Evolutionary conservation across 1,140 invertebrate species (phyloP).

Genomic region (Diabrotica undecimpunctata): DNA sequence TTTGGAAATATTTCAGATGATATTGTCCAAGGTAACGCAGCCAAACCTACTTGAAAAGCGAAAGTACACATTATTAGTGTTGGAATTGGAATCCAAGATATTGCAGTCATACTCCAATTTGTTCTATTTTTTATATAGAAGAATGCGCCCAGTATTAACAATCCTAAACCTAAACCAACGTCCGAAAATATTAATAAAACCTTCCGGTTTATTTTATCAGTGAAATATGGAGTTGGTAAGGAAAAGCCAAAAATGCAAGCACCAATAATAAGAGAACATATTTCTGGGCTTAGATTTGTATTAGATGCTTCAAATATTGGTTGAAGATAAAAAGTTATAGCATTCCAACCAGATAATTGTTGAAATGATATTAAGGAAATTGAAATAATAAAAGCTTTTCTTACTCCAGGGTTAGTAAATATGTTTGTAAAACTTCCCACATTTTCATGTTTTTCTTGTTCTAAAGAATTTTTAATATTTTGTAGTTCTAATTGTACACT

Average conservation of each 20-base stretch:
- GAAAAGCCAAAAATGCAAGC: slow-evolving; percentile 59
- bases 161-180: slow-evolving; percentile 51
- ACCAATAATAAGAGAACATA: slow-evolving; percentile 71
- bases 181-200: slow-evolving; percentile 62
- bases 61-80: slow-evolving; percentile 64
- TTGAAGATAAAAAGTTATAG: slow-evolving; percentile 75
- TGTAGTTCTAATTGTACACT: slow-evolving; percentile 58
- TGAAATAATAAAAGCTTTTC: slow-evolving; percentile 66
- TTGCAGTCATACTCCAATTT: slow-evolving; percentile 38
- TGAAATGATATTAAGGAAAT: slow-evolving; percentile 67
- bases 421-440: slow-evolving; percentile 18
- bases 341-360: slow-evolving; percentile 76
- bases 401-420: slow-evolving; percentile 52
- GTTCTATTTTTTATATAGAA: slow-evolving; percentile 54
- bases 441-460: slow-evolving; percentile 14
- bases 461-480: slow-evolving; percentile 26
- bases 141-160: slow-evolving; percentile 56
- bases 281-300: slow-evolving; percentile 52
- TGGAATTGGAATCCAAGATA: slow-evolving; percentile 60
- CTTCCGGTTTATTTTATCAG: slow-evolving; percentile 67
- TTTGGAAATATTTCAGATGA: slow-evolving; percentile 71
- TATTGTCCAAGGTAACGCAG: slow-evolving; percentile 66
- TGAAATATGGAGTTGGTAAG: slow-evolving; percentile 55
- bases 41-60: slow-evolving; percentile 63
- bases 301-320: slow-evolving; percentile 65